A percentile compares a stretch with the other conserved stretches of the same genome.
phyloP scores from a whole-genome alignment of 1,140 invertebrate species.

The Amyelois transitella region DNA sequence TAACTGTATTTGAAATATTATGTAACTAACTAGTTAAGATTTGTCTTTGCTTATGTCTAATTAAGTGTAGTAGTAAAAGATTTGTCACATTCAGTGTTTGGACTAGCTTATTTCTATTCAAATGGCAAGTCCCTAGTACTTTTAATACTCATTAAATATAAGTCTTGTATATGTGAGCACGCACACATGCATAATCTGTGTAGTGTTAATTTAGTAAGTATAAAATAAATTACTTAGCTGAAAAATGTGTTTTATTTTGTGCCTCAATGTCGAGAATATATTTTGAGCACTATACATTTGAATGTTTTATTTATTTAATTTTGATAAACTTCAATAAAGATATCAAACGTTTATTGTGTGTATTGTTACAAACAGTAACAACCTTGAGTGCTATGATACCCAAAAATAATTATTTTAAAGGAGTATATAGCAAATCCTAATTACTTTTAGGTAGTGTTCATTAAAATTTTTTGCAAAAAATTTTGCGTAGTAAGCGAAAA shows the following conservation, averaged over 20 bases:
- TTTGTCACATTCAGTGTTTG: constrained; percentile 62
- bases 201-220: constrained; percentile 27
- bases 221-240: constrained; percentile 20
- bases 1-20: constrained; percentile 3
- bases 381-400: too few relatives aligned
- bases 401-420: too few relatives aligned
- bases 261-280: constrained; percentile 1
- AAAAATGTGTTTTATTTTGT: constrained; percentile 18
- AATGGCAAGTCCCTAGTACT: constrained; percentile 46
- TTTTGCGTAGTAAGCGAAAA: too few relatives aligned
- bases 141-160: constrained; percentile 66
- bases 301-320: too few relatives aligned
- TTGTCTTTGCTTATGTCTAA: constrained; percentile 21
- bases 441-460: too few relatives aligned
- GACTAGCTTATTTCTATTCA: constrained; percentile 19
- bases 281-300: too few relatives aligned
- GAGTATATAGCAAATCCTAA: too few relatives aligned
- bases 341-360: too few relatives aligned
- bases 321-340: too few relatives aligned
- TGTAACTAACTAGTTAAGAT: constrained; percentile 14
- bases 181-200: constrained; percentile 39
- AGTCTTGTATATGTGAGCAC: constrained; percentile 31
- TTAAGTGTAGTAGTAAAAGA: constrained; percentile 21
- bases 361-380: too few relatives aligned
- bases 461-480: too few relatives aligned